A percentile compares a stretch with the other conserved stretches of the same genome.
These are phyloP conservation scores for Subacronicta megacephala DNA, from an alignment of 2,888 invertebrate species.

Conservation along the genomic window DNA sequence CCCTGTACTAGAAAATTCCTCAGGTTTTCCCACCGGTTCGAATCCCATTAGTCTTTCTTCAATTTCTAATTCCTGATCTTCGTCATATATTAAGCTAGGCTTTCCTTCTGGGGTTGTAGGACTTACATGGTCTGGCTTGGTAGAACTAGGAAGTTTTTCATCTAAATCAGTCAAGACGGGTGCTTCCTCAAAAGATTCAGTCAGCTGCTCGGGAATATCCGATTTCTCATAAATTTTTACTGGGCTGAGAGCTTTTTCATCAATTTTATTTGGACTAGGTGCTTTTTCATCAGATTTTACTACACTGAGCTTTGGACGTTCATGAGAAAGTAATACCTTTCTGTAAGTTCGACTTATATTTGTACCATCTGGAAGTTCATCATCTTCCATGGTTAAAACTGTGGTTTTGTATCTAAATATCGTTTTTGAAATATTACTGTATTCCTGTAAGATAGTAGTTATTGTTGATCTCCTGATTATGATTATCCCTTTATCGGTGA, in stretches of 20 bases:
- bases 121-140: not conserved
- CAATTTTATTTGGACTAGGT: conserved; percentile 46
- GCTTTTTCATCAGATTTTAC: conserved; percentile 26
- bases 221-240: conserved; percentile 1
- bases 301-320: conserved; percentile 37
- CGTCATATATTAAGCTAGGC: conserved; percentile 39
- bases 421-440: conserved; percentile 44
- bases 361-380: conserved; percentile 44
- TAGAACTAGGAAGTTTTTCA: conserved; percentile 1
- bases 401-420: conserved; percentile 48
- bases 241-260: conserved; percentile 14
- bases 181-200: not conserved
- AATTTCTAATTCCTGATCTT: conserved; percentile 49
- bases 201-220: not conserved
- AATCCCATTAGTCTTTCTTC: conserved; percentile 55
- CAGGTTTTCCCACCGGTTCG: conserved; percentile 43
- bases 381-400: conserved; percentile 52
- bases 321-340: conserved; percentile 41
- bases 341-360: conserved; percentile 37
- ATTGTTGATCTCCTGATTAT: conserved; percentile 34
- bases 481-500: conserved; percentile 30
- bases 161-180: not conserved
- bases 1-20: conserved; percentile 29
- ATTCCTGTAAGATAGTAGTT: conserved; percentile 48
- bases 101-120: conserved; percentile 17